Evolutionary conservation across 2,113 vertebrate genomes (phyloP), one percentile per base, ranked within the genome.

Genomic region (Muntiacus reevesi): DNA sequence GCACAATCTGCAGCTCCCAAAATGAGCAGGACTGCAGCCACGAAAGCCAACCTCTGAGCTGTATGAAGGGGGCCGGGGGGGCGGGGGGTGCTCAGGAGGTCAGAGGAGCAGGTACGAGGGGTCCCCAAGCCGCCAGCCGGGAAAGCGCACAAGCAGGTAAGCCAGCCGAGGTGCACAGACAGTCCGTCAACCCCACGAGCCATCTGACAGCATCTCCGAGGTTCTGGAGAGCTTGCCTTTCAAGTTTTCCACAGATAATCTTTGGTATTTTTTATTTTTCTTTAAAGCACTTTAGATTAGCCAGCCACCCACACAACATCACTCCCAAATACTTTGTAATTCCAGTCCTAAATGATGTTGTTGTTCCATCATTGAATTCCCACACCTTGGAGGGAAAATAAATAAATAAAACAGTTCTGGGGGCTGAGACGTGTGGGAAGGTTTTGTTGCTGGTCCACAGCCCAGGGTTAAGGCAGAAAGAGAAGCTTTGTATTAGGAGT

Each of bases 231-330:
- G 21, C 84, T 57, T 6, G n/a, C 82, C 57, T 91, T 91, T 78
- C 7, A 60, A 14, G 11, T 30, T 62, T 54, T 91, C 62, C 88
- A 82, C 27, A 25, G 43, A 43, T 64, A 33, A 91, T 86, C 84
- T 91, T 57, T 82, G 25, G 30, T 33, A 55, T 57, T 40, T 92
- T 94, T 95, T 64, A n/a, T 60, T 52, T 43, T 55, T 43, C n/a
- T 95, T 97, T 54, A 83, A 74, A 91, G 67, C 25, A 57, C n/a
- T 94, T 78, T 83, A 91, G 28, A 87, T 84, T 54, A 57, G 40
- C 91, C 86, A 97, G 12, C 33, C 45, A 83, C 9, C 94, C 60
- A 97, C 59, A 89, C 47, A 55, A 62, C 57, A 71, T 57, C n/a
- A 83, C 96, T 84, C 86, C 89, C 27, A 71, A 60, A 83, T 83